Conservation (phyloP, 2,797 vertebrate genomes). For the Danio tinwini region DNA sequence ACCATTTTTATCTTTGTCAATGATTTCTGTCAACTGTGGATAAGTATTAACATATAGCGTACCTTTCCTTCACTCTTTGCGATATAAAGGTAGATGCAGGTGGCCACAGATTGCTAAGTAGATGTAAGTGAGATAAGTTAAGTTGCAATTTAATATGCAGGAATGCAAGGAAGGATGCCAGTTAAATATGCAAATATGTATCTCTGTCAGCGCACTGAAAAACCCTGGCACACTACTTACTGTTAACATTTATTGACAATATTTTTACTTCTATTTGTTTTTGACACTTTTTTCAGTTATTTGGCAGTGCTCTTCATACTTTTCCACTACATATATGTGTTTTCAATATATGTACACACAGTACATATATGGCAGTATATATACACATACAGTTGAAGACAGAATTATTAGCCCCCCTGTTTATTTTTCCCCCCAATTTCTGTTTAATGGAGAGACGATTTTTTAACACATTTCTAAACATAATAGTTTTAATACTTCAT, state of each 20-base stretch:
- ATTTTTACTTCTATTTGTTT: not conserved
- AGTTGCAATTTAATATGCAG: conserved; percentile 23
- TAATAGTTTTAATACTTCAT: too few species aligned
- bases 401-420: too few species aligned
- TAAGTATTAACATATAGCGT: not conserved
- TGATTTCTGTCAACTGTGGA: conserved; percentile 10
- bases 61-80: not conserved
- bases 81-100: not conserved
- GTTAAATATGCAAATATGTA: conserved; percentile 30
- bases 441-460: too few species aligned
- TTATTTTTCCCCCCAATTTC: too few species aligned
- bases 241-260: not conserved
- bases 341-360: too few species aligned
- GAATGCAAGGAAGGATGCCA: conserved; percentile 12
- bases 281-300: not conserved
- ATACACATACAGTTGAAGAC: too few species aligned
- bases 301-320: not conserved
- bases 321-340: not conserved
- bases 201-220: not conserved
- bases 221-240: conserved; percentile 20
- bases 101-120: conserved; percentile 7
- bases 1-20: not conserved
- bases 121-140: conserved; percentile 15
- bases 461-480: too few species aligned
- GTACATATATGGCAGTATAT: too few species aligned